Percentiles rank a stretch among this genome's conserved stretches.
Evolutionary conservation across 2,797 vertebrate genomes (phyloP).

Genomic region (Siniperca undulata): DNA sequence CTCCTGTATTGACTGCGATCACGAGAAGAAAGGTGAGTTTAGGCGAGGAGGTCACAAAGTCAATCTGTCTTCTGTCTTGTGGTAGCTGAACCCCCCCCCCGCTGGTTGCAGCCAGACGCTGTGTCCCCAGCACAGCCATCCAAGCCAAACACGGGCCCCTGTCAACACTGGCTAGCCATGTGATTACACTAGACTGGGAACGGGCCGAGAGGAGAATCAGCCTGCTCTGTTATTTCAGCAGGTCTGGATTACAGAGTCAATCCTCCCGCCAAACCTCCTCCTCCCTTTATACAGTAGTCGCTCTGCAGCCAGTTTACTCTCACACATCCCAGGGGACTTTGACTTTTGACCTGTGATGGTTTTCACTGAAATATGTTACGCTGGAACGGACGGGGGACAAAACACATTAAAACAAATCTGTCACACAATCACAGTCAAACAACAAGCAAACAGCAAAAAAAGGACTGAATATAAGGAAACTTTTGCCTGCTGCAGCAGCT

Average conservation of each 20-base stretch:
- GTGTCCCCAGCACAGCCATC: slow-evolving; percentile 73
- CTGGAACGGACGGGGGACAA: slow-evolving; percentile 6
- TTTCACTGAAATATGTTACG: slow-evolving; percentile 36
- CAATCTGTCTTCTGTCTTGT: slow-evolving; percentile 45
- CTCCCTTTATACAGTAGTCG: slow-evolving; percentile 75
- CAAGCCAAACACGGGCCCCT: slow-evolving; percentile 78
- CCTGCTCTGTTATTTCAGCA: slow-evolving; percentile 80
- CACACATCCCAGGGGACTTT: slow-evolving; percentile 48
- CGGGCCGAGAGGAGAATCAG: slow-evolving; percentile 63
- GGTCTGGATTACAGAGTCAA: slow-evolving; percentile 78
- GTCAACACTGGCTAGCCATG: slow-evolving; percentile 75
- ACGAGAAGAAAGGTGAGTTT: slow-evolving; percentile 38
- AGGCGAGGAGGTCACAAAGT: slow-evolving; percentile 60
- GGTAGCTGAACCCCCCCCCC: slow-evolving; percentile 25
- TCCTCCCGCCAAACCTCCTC: slow-evolving; percentile 63
- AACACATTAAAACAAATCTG: slow-evolving; percentile 18
- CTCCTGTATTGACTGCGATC: slow-evolving; percentile 40
- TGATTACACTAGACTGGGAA: slow-evolving; percentile 78
- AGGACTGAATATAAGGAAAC: not conserved
- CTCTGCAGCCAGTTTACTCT: slow-evolving; percentile 70
- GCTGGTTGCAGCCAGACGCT: slow-evolving; percentile 60
- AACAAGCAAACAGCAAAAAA: not conserved
- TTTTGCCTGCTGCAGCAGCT: not conserved
- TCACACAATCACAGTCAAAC: slow-evolving; percentile 8
- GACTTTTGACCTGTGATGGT: slow-evolving; percentile 68